Conservation (phyloP, 1,140 invertebrate genomes). For the Medauroidea extradentata region DNA sequence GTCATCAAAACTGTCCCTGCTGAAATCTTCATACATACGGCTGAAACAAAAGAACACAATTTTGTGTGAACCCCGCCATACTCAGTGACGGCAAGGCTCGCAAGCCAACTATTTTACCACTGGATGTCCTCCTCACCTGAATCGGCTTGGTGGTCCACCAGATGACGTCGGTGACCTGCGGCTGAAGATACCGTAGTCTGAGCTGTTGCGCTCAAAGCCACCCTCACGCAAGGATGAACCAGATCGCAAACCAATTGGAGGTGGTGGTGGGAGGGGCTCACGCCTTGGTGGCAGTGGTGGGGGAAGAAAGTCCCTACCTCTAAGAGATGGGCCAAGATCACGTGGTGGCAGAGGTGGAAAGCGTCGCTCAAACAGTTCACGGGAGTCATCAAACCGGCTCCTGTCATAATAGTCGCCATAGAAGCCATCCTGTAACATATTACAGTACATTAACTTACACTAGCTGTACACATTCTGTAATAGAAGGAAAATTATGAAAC, state of each 20-base stretch:
- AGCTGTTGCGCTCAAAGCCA: slow-evolving; percentile 38
- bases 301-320: slow-evolving; percentile 59
- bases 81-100: too few species aligned
- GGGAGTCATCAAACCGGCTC: slow-evolving; percentile 59
- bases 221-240: slow-evolving; percentile 1
- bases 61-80: background rate
- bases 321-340: slow-evolving; percentile 53
- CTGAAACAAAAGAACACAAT: slow-evolving; percentile 28
- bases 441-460: too few species aligned
- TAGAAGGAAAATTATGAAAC: too few species aligned
- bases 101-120: too few species aligned
- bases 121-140: slow-evolving; percentile 49
- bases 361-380: slow-evolving; percentile 72
- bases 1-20: slow-evolving; percentile 77
- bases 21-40: slow-evolving; percentile 79
- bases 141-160: slow-evolving; percentile 45
- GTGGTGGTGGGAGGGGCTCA: slow-evolving; percentile 44
- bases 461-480: too few species aligned
- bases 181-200: slow-evolving; percentile 78
- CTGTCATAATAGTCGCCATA: slow-evolving; percentile 14
- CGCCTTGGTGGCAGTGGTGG: slow-evolving; percentile 56
- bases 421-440: slow-evolving; percentile 12
- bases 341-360: slow-evolving; percentile 61
- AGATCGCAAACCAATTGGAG: slow-evolving; percentile 44
- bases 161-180: slow-evolving; percentile 64